These are phyloP conservation scores for Falco concolor DNA, from an alignment of 2,797 vertebrate species.

Conservation along the genomic window DNA sequence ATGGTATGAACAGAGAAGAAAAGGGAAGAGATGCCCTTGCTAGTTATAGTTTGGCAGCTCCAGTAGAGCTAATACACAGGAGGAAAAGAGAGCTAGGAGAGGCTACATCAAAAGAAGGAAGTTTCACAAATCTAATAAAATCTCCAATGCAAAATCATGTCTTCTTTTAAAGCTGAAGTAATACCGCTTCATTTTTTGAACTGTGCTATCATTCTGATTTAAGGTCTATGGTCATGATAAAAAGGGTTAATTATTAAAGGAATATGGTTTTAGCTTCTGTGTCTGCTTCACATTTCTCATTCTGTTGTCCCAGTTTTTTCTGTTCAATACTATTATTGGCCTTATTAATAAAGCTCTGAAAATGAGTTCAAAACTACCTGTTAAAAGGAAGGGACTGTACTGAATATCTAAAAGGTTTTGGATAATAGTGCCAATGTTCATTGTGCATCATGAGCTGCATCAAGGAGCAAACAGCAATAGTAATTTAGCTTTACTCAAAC, in stretches of 20 bases:
- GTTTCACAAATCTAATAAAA: slow-evolving; percentile 4
- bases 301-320: neutral
- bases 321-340: neutral
- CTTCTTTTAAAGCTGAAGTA: slow-evolving; percentile 10
- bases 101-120: neutral
- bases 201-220: neutral
- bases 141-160: neutral
- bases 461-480: neutral
- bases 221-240: neutral
- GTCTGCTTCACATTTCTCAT: neutral
- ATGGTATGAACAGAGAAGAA: neutral
- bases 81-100: slow-evolving; percentile 25
- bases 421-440: neutral
- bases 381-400: neutral
- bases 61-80: neutral
- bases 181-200: neutral
- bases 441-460: neutral
- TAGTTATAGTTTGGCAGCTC: slow-evolving; percentile 4
- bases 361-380: neutral
- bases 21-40: neutral
- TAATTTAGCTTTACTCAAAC: neutral
- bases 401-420: neutral
- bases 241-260: neutral
- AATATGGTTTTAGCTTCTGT: neutral
- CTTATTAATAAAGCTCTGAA: neutral